Base-by-base conservation (phyloP, 2,888 invertebrate genomes). In the Drosophila setosimentum region DNA sequence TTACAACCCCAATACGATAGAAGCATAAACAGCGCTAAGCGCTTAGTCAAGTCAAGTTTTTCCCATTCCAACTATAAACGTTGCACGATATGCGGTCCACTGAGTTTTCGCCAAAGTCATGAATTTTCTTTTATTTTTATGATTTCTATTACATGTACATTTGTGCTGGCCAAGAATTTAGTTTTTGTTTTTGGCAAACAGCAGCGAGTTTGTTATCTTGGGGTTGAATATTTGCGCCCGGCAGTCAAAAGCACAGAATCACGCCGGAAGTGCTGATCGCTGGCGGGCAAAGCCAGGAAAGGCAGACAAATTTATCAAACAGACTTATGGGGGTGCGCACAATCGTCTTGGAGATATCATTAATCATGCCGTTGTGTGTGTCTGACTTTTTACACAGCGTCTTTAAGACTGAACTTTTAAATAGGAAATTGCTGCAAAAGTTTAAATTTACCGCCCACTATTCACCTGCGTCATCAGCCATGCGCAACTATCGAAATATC, bases 231-330 rank as follows among this genome's bases (percentile, higher is more conserved):
- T 30, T 49, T 64, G 33, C 33, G 61, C 63, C 42, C 24, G 45
- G 11, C 21, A 45, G 55, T 64, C 24, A 59, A 74, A 82, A 64
- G 76, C 81, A 79, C 68, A 82, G 71, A 81, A 68, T 81, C 82
- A 78, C 68, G 79, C 73, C 91, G 91, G 91, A 91, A 91, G 86
- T 84, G 91, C 87, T 87, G 91, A 91, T 91, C 91, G 86, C 68
- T 76, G 66, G 49, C 66, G 48, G 63, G 64, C 55, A 42, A 48
- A 59, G 54, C 49, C 83, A 86, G 83, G 87, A 92, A 91, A 80
- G 62, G 79, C 82, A 86, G 89, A 90, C 91, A 92, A 91, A 91
- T 92, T 92, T 92, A 90, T 92, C 91, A 92, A 87, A 69, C 54
- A 67, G 63, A n/a, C 30, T 32, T 75, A 57, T 65, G 78, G 73